Evolutionary conservation across 30 jellyfish, hydroid and myxozoan genomes (phyloP), one percentile per base, ranked within the genome.

Genomic region (Hydractinia echinata): DNA sequence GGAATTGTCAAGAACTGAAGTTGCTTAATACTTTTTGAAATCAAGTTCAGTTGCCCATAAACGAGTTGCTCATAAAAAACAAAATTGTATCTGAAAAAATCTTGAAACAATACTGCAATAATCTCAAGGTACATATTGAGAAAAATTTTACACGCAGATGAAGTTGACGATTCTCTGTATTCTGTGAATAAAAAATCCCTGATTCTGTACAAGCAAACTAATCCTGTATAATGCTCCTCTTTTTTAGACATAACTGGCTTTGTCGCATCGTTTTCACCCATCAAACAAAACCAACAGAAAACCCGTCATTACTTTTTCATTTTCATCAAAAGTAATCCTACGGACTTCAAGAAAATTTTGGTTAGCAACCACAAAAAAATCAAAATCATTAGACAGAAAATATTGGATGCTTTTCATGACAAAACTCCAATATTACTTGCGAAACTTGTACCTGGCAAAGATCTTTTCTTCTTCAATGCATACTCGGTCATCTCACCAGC

Each of bases 391-490:
- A 16, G 78, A 21, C 78, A 67, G 50, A 67, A 67, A 48, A 13
- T 67, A 13, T 15, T 67, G 11, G 78, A 67, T 67, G 50, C 78
- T 67, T 67, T 67, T 67, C 78, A 67, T 67, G 50, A 15, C 50
- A 13, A 20, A 21, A 67, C 69, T 11, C 69, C 69, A 58, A 58
- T 58, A 58, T 58, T 18, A 11, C 18, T 18, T 58, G 19, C 18
- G 15, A 58, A 58, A 58, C 18, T 58, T 18, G 19, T 11, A 11
- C 18, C 69, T 18, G 15, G 18, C 19, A 58, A 58, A 18, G 69
- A 58, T 18, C 18, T 58, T 13, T 58, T 11, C 19, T 58, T 11
- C 19, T 58, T 58, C 69, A 58, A 58, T 58, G 69, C 69, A 18
- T 58, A 58, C 19, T 58, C 69, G 18, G 15, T 58, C 19, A 58